phyloP scores from a whole-genome alignment of 2,888 invertebrate genomes.

The Drosophila heteroneura region DNA sequence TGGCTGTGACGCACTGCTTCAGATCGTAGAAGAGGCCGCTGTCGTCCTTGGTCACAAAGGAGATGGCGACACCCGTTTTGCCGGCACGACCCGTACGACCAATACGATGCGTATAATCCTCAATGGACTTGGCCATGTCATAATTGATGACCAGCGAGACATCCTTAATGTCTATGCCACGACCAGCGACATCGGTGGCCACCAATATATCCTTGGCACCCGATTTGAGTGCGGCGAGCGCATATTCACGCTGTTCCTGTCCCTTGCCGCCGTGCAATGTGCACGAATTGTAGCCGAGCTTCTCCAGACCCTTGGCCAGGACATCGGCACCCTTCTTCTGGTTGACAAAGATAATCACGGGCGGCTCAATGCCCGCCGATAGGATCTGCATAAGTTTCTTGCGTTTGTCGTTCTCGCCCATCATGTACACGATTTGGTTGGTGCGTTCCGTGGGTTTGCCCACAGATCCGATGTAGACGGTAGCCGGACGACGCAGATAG shows the following conservation, averaged over 20 bases:
- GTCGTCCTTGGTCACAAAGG: conserved; percentile 99
- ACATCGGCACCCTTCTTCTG: conserved; percentile 99
- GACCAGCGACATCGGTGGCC: conserved; percentile 99
- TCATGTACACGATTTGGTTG: conserved; percentile 98
- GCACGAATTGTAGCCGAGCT: conserved; percentile 97
- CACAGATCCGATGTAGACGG: conserved; percentile 98
- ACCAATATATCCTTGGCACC: conserved; percentile 99
- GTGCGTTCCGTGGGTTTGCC: conserved; percentile 99
- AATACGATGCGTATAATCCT: conserved; percentile 99
- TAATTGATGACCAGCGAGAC: conserved; percentile 99
- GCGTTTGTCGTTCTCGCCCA: conserved; percentile 97
- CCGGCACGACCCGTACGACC: conserved; percentile 99
- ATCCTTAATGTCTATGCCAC: conserved; percentile 99
- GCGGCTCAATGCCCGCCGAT: conserved; percentile 95
- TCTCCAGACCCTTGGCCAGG: conserved; percentile 97
- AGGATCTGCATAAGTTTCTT: conserved; percentile 98
- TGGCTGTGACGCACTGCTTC: conserved; percentile 94
- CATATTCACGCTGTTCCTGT: conserved; percentile 99
- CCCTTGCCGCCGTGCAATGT: conserved; percentile 99
- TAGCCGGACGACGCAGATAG: conserved; percentile 97
- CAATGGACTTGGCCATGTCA: conserved; percentile 99
- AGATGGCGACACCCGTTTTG: conserved; percentile 97
- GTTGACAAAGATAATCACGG: conserved; percentile 99
- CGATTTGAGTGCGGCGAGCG: conserved; percentile 97
- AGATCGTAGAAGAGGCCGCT: conserved; percentile 97